Evolutionary conservation across 2,113 vertebrate species (phyloP).

Genomic region (Pangasianodon gigas): DNA sequence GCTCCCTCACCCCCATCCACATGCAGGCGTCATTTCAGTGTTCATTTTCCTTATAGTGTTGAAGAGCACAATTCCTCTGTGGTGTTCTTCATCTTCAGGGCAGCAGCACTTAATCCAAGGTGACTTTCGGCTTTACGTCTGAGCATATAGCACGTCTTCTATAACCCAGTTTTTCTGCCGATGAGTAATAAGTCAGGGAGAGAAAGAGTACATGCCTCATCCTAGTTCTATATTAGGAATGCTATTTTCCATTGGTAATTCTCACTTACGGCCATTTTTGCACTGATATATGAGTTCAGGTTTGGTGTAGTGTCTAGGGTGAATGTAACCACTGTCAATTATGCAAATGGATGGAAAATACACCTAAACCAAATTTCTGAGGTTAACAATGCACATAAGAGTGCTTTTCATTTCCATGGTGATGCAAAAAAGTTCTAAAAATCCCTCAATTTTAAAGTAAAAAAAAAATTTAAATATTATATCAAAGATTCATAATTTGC

Average conservation of each 20-base stretch:
- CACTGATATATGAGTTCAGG: constrained; percentile 1
- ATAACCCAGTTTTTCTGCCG: constrained; percentile 40
- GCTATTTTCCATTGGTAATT: constrained; percentile 36
- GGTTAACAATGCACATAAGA: background rate
- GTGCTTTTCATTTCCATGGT: background rate
- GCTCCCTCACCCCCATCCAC: no score
- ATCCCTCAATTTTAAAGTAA: background rate
- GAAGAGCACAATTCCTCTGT: constrained; percentile 27
- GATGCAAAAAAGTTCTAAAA: background rate
- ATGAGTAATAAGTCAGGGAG: constrained; percentile 35
- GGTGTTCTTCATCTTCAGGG: constrained; percentile 46
- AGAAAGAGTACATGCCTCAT: constrained; percentile 32
- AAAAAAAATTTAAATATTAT: background rate
- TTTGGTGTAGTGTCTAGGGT: background rate
- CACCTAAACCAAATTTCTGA: constrained; percentile 4
- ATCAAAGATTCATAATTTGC: background rate
- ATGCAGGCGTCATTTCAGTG: background rate
- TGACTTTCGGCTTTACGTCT: constrained; percentile 50
- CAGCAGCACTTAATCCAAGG: constrained; percentile 51
- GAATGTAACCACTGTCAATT: constrained; percentile 23
- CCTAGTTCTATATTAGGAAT: constrained; percentile 40
- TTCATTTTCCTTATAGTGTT: constrained; percentile 17
- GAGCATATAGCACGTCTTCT: constrained; percentile 4
- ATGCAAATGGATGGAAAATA: constrained; percentile 4
- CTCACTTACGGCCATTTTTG: constrained; percentile 15